phyloP scores from a whole-genome alignment of 1,140 invertebrate species.

The Drepana arcuata region DNA sequence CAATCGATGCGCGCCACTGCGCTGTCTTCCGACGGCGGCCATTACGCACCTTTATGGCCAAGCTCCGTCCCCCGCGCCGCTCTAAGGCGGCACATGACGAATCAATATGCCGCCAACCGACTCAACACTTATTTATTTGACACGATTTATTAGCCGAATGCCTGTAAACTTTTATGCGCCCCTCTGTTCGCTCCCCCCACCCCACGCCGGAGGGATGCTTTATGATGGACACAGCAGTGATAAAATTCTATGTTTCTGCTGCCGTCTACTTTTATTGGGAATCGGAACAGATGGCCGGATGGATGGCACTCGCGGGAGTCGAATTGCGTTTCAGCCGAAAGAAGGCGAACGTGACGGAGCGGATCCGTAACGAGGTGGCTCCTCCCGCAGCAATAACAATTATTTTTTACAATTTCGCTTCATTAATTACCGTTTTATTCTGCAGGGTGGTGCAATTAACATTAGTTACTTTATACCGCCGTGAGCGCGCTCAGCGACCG shows the following conservation, averaged over 20 bases:
- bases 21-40: constrained; percentile 66
- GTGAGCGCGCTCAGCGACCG: constrained; percentile 19
- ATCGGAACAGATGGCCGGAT: constrained; percentile 49
- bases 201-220: constrained; percentile 32
- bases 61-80: constrained; percentile 31
- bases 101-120: constrained; percentile 70
- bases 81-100: constrained; percentile 68
- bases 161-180: constrained; percentile 66
- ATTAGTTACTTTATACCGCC: constrained; percentile 36
- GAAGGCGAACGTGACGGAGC: neutral
- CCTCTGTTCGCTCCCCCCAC: constrained; percentile 23
- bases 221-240: constrained; percentile 57
- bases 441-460: constrained; percentile 40
- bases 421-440: constrained; percentile 43
- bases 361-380: constrained; percentile 5
- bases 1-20: constrained; percentile 69
- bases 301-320: constrained; percentile 22
- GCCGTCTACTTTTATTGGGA: constrained; percentile 54
- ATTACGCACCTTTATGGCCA: constrained; percentile 70
- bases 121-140: constrained; percentile 71
- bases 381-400: constrained; percentile 19
- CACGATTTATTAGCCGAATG: constrained; percentile 69
- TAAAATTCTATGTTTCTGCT: constrained; percentile 58
- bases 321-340: constrained; percentile 18
- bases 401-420: constrained; percentile 32